These are phyloP conservation scores for Lipotes vexillifer DNA, from an alignment of 2,113 vertebrate species.

Conservation along the genomic window DNA sequence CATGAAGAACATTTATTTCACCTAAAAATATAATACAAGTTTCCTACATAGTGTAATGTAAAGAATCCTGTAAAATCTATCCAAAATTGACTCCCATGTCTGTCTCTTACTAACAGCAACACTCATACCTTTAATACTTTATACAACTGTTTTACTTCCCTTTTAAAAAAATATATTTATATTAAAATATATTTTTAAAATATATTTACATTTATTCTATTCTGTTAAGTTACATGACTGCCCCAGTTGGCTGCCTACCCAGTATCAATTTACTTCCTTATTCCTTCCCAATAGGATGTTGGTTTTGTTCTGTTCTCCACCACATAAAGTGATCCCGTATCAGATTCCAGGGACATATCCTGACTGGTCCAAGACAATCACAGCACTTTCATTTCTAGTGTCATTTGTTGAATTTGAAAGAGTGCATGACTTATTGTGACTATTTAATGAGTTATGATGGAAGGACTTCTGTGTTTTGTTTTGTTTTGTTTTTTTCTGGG, in stretches of 20 bases:
- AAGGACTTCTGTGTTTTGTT: neutral
- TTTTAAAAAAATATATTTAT: neutral
- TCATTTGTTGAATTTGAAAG: neutral
- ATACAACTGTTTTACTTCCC: neutral
- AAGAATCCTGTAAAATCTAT: neutral
- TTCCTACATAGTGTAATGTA: neutral
- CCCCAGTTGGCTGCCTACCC: fast-evolving
- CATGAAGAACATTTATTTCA: neutral
- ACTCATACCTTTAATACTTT: neutral
- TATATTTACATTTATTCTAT: neutral
- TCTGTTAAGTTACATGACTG: neutral
- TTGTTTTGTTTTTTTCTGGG: neutral
- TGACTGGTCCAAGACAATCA: neutral
- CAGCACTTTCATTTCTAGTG: neutral
- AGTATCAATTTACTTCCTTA: neutral
- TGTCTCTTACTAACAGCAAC: neutral
- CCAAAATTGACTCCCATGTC: neutral
- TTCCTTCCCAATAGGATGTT: neutral
- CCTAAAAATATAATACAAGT: neutral
- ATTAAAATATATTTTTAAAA: too few species aligned
- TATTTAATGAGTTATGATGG: neutral
- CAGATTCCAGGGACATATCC: neutral
- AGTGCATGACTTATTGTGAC: neutral
- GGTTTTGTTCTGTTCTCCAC: neutral
- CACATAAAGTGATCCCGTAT: neutral